Conservation (phyloP, 2,113 vertebrate genomes). For the Callaeas wilsoni region DNA sequence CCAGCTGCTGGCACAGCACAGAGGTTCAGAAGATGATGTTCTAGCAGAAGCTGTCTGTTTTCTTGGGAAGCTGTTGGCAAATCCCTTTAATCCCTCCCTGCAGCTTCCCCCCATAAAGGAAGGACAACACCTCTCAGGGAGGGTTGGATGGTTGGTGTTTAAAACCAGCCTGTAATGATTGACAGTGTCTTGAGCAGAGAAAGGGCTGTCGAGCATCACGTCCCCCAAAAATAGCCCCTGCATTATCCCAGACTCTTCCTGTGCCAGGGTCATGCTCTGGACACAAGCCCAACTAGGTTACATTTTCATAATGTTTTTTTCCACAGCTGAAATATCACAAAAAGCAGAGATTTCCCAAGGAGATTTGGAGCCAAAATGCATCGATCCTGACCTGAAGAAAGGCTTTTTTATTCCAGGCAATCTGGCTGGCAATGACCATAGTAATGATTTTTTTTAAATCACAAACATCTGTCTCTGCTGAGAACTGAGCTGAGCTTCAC, state of each 20-base stretch:
- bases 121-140: rapidly evolving
- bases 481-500: neutral
- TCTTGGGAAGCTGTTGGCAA: neutral
- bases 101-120: neutral
- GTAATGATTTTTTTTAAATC: neutral
- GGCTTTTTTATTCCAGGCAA: neutral
- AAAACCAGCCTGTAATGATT: neutral
- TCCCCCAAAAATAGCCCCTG: neutral
- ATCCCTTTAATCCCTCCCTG: neutral
- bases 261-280: neutral
- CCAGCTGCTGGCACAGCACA: neutral
- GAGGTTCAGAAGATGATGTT: neutral
- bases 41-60: neutral
- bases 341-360: neutral
- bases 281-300: neutral
- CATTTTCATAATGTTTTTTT: neutral
- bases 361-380: neutral
- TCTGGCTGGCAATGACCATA: neutral
- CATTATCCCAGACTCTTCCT: neutral
- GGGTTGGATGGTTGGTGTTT: neutral
- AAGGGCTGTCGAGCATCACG: neutral
- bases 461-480: neutral
- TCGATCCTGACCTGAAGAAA: neutral
- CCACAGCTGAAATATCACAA: neutral
- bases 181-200: neutral